These are phyloP conservation scores for Anoplolepis gracilipes DNA, from an alignment of 1,140 invertebrate species.

Conservation along the genomic window DNA sequence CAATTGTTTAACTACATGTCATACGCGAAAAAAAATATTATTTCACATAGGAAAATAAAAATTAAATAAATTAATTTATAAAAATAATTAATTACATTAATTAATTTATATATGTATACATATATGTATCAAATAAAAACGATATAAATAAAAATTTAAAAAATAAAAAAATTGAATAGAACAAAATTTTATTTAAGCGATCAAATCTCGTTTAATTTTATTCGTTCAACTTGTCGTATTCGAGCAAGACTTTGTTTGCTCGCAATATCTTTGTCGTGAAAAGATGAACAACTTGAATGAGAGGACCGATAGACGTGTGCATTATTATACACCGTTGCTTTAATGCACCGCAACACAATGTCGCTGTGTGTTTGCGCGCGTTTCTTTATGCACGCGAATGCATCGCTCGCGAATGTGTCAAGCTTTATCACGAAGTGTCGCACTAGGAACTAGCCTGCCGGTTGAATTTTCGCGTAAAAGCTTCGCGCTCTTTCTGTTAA, in stretches of 20 bases:
- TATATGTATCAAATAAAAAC: too few species aligned
- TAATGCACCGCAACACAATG: conserved; percentile 23
- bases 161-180: neutral
- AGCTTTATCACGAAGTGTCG: conserved; percentile 74
- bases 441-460: conserved; percentile 34
- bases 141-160: neutral
- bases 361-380: neutral
- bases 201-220: neutral
- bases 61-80: too few species aligned
- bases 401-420: conserved; percentile 22
- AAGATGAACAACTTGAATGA: neutral
- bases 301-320: neutral
- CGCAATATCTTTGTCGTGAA: neutral
- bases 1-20: neutral
- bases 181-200: neutral
- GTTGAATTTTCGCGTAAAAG: conserved; percentile 77
- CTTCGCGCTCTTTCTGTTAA: conserved; percentile 73
- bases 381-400: conserved; percentile 25
- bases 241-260: neutral
- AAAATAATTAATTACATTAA: too few species aligned
- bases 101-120: too few species aligned
- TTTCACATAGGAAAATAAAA: too few species aligned
- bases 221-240: conserved; percentile 3
- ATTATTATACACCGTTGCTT: conserved; percentile 30
- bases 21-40: neutral